Evolutionary conservation across 2,797 vertebrate species (phyloP), one percentile per base, ranked within the genome.

Genomic region (Gambelia wislizenii): DNA sequence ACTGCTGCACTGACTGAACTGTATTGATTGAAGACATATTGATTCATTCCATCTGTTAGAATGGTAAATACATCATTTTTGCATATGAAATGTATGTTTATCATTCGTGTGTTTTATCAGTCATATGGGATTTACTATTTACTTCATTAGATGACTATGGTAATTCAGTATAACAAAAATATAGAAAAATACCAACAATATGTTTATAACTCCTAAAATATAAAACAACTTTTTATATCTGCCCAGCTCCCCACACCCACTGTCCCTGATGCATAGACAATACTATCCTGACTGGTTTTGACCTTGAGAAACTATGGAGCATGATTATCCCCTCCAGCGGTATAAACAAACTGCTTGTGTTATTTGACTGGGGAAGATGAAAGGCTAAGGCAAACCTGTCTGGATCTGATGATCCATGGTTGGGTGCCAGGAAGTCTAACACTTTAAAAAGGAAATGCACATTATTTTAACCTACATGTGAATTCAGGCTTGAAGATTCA

Each of bases 381-480:
- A 89, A 89, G 88, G 6, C 30, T 9, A 52, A 64, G 36, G n/a
- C 39, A 85, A 85, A 85, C 44, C 76, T 75, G 83, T 80, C 76
- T 89, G 83, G 39, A 85, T 74, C 22, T 80, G 64, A 82, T 75
- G 61, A 33, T 79, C 33, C 6, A 8, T 78, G 61, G 61, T 39
- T 76, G 22, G 77, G 83, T 81, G 88, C 88, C 88, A 89, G 69
- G 33, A n/a, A 85, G 67, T 89, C 77, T 85, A 83, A 83, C 42
- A 20, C 54, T 80, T 64, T 61, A 27, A 49, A 64, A 20, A 8
- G 30, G 61, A 76, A 44, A 70, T 20, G 56, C 10, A 36, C 42
- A 6, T 61, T 61, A 59, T 75, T 74, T 85, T 64, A 52, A 16
- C 69, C 4, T 30, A 72, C 47, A 4, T 14, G 27, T 59, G 33